Evolutionary conservation across 1,140 invertebrate species (phyloP).

Genomic region (Hycleus cichorii): DNA sequence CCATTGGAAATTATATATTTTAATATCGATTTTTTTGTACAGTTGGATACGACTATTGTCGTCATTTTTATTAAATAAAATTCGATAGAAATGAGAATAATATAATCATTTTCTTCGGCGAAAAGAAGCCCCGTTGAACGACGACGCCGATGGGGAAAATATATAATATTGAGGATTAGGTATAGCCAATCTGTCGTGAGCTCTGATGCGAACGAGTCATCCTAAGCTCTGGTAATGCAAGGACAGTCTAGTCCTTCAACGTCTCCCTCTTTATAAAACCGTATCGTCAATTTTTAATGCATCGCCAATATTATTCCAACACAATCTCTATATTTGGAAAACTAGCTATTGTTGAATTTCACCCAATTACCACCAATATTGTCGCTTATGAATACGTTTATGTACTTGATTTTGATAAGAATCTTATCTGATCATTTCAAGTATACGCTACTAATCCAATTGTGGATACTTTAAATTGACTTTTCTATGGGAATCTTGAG

Average conservation of each 20-base stretch:
- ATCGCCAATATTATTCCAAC: too few species aligned
- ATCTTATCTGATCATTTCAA: neutral
- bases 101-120: conserved; percentile 6
- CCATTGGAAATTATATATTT: neutral
- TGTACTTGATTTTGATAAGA: neutral
- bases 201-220: conserved; percentile 26
- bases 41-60: too few species aligned
- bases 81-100: neutral
- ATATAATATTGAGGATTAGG: conserved; percentile 34
- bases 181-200: conserved; percentile 34
- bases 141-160: conserved; percentile 19
- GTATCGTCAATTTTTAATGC: conserved; percentile 11
- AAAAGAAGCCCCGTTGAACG: conserved; percentile 2
- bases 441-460: conserved; percentile 5
- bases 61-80: too few species aligned
- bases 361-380: too few species aligned
- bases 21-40: too few species aligned
- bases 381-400: too few species aligned
- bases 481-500: conserved; percentile 23
- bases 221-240: conserved; percentile 27
- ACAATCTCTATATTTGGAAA: too few species aligned
- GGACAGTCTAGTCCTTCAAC: conserved; percentile 18
- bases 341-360: too few species aligned
- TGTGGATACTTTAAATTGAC: conserved; percentile 13
- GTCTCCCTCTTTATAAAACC: neutral